These are phyloP conservation scores for Nomada lathburiana DNA, from an alignment of 2,888 invertebrate genomes.

Conservation along the genomic window DNA sequence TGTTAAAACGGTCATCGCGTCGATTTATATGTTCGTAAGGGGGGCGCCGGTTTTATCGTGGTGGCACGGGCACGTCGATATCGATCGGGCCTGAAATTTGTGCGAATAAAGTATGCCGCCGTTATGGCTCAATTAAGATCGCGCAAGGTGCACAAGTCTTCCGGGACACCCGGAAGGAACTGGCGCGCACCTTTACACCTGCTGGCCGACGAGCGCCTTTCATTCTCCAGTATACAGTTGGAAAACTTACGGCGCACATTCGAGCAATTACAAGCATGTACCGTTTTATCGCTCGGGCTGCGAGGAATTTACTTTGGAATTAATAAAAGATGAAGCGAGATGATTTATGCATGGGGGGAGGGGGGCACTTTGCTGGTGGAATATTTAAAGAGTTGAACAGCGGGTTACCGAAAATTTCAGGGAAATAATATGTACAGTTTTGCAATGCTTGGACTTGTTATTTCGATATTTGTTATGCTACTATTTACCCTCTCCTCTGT, in stretches of 20 bases:
- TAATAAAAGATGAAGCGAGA: neutral
- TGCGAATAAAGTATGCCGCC: slow-evolving; percentile 7
- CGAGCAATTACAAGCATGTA: neutral
- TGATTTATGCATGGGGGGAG: neutral
- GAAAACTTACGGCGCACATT: neutral
- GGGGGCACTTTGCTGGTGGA: neutral
- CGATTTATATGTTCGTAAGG: slow-evolving; percentile 44
- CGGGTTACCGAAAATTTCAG: too few species aligned
- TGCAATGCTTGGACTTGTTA: too few species aligned
- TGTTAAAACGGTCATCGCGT: slow-evolving; percentile 38
- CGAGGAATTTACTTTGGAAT: neutral
- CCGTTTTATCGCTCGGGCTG: neutral
- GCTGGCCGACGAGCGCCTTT: slow-evolving; percentile 14
- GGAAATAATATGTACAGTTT: neutral
- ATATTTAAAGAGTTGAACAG: neutral
- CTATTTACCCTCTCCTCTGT: neutral
- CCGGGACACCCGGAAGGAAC: slow-evolving; percentile 15
- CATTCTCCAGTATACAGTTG: too few species aligned
- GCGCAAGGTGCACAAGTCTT: slow-evolving; percentile 51
- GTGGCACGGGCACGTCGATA: slow-evolving; percentile 35
- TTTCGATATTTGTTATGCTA: neutral
- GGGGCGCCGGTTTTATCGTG: slow-evolving; percentile 1
- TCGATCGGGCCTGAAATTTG: slow-evolving; percentile 43
- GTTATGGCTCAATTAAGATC: slow-evolving; percentile 53
- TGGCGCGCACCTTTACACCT: slow-evolving; percentile 22